A percentile compares a stretch with the other conserved stretches of the same genome.
These are phyloP conservation scores for Trachops cirrhosus DNA, from an alignment of 2,797 vertebrate species.

Conservation along the genomic window DNA sequence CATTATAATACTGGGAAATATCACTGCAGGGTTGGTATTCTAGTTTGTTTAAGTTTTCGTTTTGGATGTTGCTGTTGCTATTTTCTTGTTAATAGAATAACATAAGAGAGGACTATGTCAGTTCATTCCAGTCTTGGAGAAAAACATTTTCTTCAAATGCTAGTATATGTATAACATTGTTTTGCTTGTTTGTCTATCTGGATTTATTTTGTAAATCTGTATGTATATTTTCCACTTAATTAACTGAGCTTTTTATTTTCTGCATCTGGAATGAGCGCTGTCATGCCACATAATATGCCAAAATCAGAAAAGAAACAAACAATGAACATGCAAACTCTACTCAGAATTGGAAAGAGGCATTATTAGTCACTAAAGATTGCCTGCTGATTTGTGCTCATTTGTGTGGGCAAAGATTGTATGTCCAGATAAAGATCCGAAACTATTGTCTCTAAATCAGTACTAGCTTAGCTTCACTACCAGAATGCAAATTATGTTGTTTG, in stretches of 20 bases:
- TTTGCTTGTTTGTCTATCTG: background rate
- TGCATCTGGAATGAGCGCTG: background rate
- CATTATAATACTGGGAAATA: background rate
- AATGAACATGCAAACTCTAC: constrained; percentile 32
- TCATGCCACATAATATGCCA: background rate
- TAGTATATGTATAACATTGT: background rate
- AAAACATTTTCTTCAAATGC: constrained; percentile 24
- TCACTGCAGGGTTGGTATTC: background rate
- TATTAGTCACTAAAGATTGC: background rate
- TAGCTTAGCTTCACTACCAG: constrained; percentile 16
- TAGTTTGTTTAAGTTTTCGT: background rate
- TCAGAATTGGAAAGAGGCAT: constrained; percentile 32
- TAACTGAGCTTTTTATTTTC: constrained; percentile 45
- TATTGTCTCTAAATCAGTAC: constrained; percentile 37
- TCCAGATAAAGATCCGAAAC: constrained; percentile 26
- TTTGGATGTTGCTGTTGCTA: background rate
- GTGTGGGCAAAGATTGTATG: background rate
- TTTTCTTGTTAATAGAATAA: background rate
- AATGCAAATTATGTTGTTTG: constrained; percentile 65
- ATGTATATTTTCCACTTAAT: constrained; percentile 54
- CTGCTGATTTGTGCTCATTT: constrained; percentile 18
- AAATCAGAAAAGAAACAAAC: constrained; percentile 47
- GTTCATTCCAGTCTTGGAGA: background rate
- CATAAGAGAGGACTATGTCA: background rate
- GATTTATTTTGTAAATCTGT: constrained; percentile 43